phyloP scores from a whole-genome alignment of 2,888 invertebrate genomes.

The Branchinecta sandiegonensis region DNA sequence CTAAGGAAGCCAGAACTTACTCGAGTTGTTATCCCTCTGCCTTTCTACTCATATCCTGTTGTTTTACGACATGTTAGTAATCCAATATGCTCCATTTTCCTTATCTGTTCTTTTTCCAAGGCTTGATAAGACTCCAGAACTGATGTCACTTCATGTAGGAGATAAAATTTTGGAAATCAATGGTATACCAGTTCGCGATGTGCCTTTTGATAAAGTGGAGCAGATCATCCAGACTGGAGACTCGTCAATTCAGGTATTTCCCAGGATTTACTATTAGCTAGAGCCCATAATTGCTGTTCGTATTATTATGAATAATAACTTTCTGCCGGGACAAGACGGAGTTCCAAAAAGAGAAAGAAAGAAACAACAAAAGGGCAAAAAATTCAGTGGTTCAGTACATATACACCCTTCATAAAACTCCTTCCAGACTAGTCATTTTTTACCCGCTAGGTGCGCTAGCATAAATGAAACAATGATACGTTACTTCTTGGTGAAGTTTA shows the following conservation, averaged over 20 bases:
- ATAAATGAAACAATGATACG: too few species aligned
- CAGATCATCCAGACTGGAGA: conserved; percentile 55
- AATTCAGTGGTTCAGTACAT: conserved; percentile 4
- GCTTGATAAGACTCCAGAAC: conserved; percentile 61
- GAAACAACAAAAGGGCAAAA: neutral
- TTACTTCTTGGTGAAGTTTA: too few species aligned
- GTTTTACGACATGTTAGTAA: conserved; percentile 47
- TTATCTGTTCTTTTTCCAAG: conserved; percentile 37
- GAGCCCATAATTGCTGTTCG: too few species aligned
- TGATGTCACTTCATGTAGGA: conserved; percentile 76
- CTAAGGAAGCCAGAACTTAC: conserved; percentile 48
- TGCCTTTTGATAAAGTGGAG: conserved; percentile 62
- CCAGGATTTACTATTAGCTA: too few species aligned
- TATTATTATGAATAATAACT: too few species aligned
- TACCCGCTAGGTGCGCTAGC: too few species aligned
- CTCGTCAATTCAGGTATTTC: conserved; percentile 52
- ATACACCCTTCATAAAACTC: neutral
- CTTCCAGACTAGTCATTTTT: too few species aligned
- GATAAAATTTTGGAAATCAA: conserved; percentile 85
- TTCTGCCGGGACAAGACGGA: too few species aligned
- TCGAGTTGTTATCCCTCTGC: conserved; percentile 40
- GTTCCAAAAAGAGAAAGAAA: too few species aligned
- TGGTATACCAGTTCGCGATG: conserved; percentile 68
- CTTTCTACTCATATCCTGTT: conserved; percentile 31
- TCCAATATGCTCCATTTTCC: conserved; percentile 32